These are phyloP conservation scores for Drosophila subobscura DNA, from an alignment of 1,140 invertebrate genomes.

Conservation along the genomic window DNA sequence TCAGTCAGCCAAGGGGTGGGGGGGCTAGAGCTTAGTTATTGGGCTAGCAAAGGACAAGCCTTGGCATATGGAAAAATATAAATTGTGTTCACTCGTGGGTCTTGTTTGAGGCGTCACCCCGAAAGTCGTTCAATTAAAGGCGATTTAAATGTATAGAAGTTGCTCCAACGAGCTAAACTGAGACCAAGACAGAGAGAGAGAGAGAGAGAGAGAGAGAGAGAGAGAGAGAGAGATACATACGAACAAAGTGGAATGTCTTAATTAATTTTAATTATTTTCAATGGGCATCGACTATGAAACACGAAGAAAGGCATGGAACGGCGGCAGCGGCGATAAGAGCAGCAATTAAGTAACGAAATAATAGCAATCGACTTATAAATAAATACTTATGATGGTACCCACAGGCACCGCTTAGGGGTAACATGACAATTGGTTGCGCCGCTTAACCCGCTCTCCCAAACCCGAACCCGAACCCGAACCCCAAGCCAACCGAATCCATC, in stretches of 20 bases:
- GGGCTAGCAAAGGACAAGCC: constrained; percentile 1
- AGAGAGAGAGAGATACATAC: constrained; percentile 12
- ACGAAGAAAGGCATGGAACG: constrained; percentile 37
- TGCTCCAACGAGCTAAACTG: no score
- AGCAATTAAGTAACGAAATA: constrained; percentile 80
- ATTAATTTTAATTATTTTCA: constrained; percentile 82
- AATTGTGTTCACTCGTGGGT: constrained; percentile 53
- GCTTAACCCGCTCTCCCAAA: constrained; percentile 66
- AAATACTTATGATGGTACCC: constrained; percentile 59
- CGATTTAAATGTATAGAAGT: constrained; percentile 78
- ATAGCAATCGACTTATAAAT: constrained; percentile 65
- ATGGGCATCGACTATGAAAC: constrained; percentile 74
- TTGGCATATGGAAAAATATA: constrained; percentile 39
- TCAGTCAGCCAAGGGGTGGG: constrained; percentile 48
- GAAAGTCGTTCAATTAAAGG: constrained; percentile 76
- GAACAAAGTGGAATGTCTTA: constrained; percentile 68
- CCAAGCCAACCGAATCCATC: constrained; percentile 2
- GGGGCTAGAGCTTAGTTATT: constrained; percentile 2
- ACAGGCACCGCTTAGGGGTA: constrained; percentile 27
- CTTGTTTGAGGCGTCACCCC: constrained; percentile 55
- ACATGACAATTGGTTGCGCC: constrained; percentile 43
- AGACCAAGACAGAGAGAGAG: no score
- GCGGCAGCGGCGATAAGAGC: constrained; percentile 58
- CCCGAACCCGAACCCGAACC: constrained; percentile 8
- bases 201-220: constrained; percentile 20